phyloP scores from a whole-genome alignment of 2,888 invertebrate species.

The Linnaemya tessellans region DNA sequence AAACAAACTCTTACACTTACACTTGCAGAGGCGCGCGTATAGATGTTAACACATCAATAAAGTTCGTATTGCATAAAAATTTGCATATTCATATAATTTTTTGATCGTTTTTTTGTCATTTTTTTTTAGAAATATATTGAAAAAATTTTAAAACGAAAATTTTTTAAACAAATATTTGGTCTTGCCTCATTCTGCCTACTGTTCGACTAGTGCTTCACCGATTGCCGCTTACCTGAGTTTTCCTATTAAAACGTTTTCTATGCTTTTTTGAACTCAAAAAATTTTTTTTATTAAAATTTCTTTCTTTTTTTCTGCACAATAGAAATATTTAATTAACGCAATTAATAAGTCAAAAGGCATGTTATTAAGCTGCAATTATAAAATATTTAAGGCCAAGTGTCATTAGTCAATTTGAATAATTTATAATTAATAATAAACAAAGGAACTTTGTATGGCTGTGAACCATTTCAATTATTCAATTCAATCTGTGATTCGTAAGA shows the following conservation, averaged over 20 bases:
- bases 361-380: conserved; percentile 4
- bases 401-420: conserved; percentile 15
- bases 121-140: too few species aligned
- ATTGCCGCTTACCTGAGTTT: too few species aligned
- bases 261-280: background rate
- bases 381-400: conserved; percentile 12
- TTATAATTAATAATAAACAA: conserved; percentile 1
- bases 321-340: conserved; percentile 10
- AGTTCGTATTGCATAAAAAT: too few species aligned
- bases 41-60: too few species aligned
- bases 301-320: background rate
- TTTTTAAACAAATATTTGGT: too few species aligned
- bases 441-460: background rate
- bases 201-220: too few species aligned
- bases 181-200: too few species aligned
- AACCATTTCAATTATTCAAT: background rate
- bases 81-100: too few species aligned
- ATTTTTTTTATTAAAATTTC: background rate
- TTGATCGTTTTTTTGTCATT: too few species aligned
- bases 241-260: background rate
- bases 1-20: too few species aligned
- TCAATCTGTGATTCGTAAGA: background rate
- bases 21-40: too few species aligned
- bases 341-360: background rate
- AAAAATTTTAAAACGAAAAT: too few species aligned